phyloP scores from a whole-genome alignment of 1,140 invertebrate genomes.

The Drosophila triauraria region DNA sequence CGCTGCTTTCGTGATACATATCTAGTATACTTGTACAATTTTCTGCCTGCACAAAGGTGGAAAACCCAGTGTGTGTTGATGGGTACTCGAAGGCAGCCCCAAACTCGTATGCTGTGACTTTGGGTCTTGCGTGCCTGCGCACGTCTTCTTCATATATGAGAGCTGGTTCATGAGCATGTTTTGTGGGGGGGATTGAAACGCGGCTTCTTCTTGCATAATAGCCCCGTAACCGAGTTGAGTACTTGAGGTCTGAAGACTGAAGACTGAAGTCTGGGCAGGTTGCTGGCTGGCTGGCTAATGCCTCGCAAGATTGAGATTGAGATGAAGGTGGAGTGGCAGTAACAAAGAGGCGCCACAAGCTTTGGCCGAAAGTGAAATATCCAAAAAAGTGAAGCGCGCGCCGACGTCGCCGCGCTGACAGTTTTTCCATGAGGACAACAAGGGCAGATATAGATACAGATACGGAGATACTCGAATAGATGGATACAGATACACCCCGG shows the following conservation, averaged over 20 bases:
- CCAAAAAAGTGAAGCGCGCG: slow-evolving; percentile 52
- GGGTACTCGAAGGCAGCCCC: slow-evolving; percentile 47
- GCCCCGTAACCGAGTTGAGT: slow-evolving; percentile 54
- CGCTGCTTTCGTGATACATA: slow-evolving; percentile 25
- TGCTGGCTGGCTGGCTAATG: slow-evolving; percentile 58
- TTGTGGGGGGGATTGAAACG: slow-evolving; percentile 45
- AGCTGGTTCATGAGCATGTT: slow-evolving; percentile 62
- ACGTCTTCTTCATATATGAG: slow-evolving; percentile 55
- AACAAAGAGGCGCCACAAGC: slow-evolving; percentile 71
- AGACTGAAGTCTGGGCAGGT: slow-evolving; percentile 56
- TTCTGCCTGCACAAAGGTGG: slow-evolving; percentile 64
- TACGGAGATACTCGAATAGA: slow-evolving; percentile 39
- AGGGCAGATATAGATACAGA: slow-evolving; percentile 45
- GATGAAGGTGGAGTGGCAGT: slow-evolving; percentile 35
- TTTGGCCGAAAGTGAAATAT: slow-evolving; percentile 68
- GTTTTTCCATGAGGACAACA: slow-evolving; percentile 68
- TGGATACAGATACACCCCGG: slow-evolving; percentile 29
- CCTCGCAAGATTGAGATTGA: slow-evolving; percentile 53
- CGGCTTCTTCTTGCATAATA: slow-evolving; percentile 81
- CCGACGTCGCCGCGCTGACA: slow-evolving; percentile 48
- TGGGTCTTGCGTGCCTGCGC: slow-evolving; percentile 51
- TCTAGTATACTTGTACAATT: slow-evolving; percentile 37
- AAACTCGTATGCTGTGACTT: slow-evolving; percentile 46
- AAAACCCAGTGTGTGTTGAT: slow-evolving; percentile 58
- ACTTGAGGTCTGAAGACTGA: slow-evolving; percentile 63